Base-by-base conservation (phyloP, 2,113 vertebrate genomes). In the Gymnobelideus leadbeateri region DNA sequence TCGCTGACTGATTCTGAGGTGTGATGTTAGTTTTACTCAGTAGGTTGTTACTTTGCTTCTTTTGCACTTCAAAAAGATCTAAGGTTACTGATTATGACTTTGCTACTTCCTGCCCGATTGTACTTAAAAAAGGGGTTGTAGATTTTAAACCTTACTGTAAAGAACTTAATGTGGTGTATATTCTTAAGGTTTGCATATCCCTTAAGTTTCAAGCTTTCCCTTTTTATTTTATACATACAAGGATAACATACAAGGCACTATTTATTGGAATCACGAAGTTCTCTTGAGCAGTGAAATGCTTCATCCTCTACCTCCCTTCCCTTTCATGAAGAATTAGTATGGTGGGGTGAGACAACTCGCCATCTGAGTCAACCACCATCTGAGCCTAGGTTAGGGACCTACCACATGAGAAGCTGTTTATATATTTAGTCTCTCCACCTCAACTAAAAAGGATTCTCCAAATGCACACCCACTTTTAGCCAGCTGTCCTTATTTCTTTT, bases 31-130 rank as follows among this genome's bases (percentile, higher is more conserved):
- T 96, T 98, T 98, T 98, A 95, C 92, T 89, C 97, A 96, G 95
- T 97, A 94, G 93, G 94, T 55, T 98, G 95, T 97, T 96, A 94
- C 92, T 97, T 93, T 51, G 24, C 93, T 96, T 96, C 95, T 98
- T 90, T 98, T 97, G 97, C 96, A 98, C 98, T 98, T 98, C 97
- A 98, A 97, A 98, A 97, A 98, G 97, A 97, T 97, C 97, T 97
- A 52, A 97, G 94, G 95, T 97, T 96, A 94, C 57, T 97, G 93
- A 97, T 97, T 97, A 93, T 94, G 97, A 97, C 95, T 98, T 98
- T 94, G 91, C 54, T 91, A 51, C 96, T 98, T 98, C 97, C 96
- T 97, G 96, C 96, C 26, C 95, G 97, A 93, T 37, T 97, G 94
- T 96, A 96, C 89, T 96, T 97, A 98, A 47, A 94, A 97, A 96